Evolutionary conservation across 2,113 vertebrate species (phyloP).

Genomic region (Anhinga anhinga): DNA sequence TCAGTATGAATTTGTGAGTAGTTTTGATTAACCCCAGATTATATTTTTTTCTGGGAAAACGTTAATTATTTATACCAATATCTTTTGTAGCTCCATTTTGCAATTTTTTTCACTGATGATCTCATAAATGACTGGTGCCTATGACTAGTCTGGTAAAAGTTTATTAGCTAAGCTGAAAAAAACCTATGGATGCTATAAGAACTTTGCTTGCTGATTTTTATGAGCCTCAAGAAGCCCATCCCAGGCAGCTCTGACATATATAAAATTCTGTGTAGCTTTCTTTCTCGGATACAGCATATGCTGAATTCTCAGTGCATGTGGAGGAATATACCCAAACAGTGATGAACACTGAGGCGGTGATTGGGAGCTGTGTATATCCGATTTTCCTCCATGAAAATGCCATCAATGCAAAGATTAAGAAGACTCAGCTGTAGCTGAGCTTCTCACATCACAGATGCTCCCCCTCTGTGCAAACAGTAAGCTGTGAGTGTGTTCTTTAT

Average conservation of each 20-base stretch:
- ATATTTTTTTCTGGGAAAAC: background rate
- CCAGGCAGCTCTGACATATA: background rate
- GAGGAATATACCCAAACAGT: background rate
- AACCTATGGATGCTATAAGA: background rate
- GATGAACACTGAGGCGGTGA: background rate
- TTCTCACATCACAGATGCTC: background rate
- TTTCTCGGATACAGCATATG: background rate
- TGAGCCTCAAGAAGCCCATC: background rate
- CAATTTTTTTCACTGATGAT: background rate
- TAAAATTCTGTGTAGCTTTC: background rate
- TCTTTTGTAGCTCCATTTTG: background rate
- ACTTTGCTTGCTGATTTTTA: background rate
- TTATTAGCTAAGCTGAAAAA: background rate
- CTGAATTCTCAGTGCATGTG: background rate
- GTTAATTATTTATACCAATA: background rate
- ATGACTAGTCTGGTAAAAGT: background rate
- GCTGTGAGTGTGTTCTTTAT: background rate
- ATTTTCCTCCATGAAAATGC: background rate
- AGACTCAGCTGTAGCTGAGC: background rate
- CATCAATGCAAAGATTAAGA: background rate
- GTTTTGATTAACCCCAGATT: background rate
- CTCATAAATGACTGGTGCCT: background rate
- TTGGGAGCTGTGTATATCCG: background rate
- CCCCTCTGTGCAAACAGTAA: background rate
- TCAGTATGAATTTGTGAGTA: background rate